Conservation (phyloP, 2,797 vertebrate species). For the Melopsittacus undulatus region DNA sequence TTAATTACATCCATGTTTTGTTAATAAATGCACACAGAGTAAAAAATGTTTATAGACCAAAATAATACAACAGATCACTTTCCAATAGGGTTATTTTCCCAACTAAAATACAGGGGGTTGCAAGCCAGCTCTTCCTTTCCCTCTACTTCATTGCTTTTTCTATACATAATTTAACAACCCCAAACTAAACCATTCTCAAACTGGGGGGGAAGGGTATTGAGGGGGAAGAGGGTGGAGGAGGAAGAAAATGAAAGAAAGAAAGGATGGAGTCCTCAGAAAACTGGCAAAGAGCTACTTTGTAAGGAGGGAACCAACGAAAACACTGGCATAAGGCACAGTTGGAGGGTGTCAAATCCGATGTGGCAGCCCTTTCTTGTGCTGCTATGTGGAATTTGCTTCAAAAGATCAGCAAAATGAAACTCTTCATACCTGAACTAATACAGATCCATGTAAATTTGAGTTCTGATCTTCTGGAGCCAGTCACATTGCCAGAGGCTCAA, state of each 20-base stretch:
- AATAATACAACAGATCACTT: constrained; percentile 34
- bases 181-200: constrained; percentile 43
- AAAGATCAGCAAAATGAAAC: constrained; percentile 71
- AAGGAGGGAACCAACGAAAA: constrained; percentile 67
- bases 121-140: constrained; percentile 46
- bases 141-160: constrained; percentile 57
- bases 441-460: constrained; percentile 75
- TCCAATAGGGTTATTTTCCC: constrained; percentile 22
- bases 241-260: background rate
- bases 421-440: constrained; percentile 74
- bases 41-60: constrained; percentile 16
- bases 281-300: constrained; percentile 72
- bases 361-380: constrained; percentile 73
- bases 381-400: constrained; percentile 70
- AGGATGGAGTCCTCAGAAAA: constrained; percentile 65
- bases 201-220: rapidly evolving
- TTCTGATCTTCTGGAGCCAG: constrained; percentile 62
- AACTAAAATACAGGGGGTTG: background rate
- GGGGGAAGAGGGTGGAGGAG: too few relatives aligned
- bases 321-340: constrained; percentile 72
- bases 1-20: background rate
- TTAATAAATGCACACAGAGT: background rate
- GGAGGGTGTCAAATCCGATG: constrained; percentile 76
- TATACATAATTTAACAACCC: constrained; percentile 57
- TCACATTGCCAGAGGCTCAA: constrained; percentile 52